Percentiles rank a stretch among this genome's conserved stretches.
Conservation (phyloP, 2,888 invertebrate genomes). For the Oligia fasciuncula region DNA sequence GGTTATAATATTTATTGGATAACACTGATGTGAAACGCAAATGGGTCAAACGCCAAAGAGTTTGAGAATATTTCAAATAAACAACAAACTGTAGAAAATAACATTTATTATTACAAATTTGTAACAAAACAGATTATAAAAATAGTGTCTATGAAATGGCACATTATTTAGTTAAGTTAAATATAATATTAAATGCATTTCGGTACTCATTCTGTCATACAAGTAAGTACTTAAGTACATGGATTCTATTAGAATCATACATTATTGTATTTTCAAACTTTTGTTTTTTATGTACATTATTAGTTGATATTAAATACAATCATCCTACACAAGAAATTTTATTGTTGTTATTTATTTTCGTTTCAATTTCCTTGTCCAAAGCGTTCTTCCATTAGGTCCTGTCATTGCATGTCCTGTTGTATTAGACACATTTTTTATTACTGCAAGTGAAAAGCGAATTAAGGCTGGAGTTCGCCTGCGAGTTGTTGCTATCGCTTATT, state of each 20-base stretch:
- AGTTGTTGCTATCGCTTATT: background rate
- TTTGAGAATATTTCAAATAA: slow-evolving; percentile 39
- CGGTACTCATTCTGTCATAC: slow-evolving; percentile 70
- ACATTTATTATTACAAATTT: slow-evolving; percentile 71
- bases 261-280: slow-evolving; percentile 56
- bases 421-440: slow-evolving; percentile 26
- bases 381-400: slow-evolving; percentile 37
- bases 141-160: slow-evolving; percentile 74
- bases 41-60: slow-evolving; percentile 25
- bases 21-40: background rate
- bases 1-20: background rate
- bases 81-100: slow-evolving; percentile 54
- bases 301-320: slow-evolving; percentile 64
- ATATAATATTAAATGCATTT: slow-evolving; percentile 75
- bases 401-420: slow-evolving; percentile 36
- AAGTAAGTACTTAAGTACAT: slow-evolving; percentile 57
- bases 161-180: slow-evolving; percentile 73
- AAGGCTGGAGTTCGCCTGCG: background rate
- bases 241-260: slow-evolving; percentile 47
- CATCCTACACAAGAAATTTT: slow-evolving; percentile 57
- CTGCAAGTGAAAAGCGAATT: slow-evolving; percentile 10
- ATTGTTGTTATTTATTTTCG: slow-evolving; percentile 63
- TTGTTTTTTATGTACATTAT: slow-evolving; percentile 67
- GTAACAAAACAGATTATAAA: slow-evolving; percentile 75
- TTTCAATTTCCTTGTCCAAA: slow-evolving; percentile 61